phyloP scores from a whole-genome alignment of 2,113 vertebrate species.

The Podarcis cretensis region DNA sequence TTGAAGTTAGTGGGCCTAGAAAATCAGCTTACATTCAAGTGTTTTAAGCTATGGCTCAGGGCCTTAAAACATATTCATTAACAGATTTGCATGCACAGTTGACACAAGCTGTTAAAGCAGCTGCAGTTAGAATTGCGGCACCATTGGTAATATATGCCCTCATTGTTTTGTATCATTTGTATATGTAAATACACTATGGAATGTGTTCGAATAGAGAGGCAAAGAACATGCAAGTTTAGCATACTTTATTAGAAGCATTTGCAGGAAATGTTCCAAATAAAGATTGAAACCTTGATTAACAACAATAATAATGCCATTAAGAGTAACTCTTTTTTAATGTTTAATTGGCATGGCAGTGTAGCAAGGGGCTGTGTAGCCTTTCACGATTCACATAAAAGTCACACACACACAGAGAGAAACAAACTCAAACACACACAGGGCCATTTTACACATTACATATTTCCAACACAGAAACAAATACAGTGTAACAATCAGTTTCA shows the following conservation, averaged over 20 bases:
- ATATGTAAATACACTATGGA: conserved; percentile 7
- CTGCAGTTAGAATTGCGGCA: neutral
- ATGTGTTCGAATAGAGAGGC: neutral
- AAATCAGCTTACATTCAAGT: neutral
- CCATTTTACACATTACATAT: neutral
- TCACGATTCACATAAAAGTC: rapidly evolving
- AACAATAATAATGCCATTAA: neutral
- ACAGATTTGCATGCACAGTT: neutral
- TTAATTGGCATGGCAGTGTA: neutral
- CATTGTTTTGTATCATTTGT: conserved; percentile 15
- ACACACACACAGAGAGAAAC: neutral
- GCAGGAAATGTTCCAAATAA: neutral
- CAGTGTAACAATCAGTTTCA: neutral
- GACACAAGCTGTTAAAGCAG: neutral
- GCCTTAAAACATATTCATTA: conserved; percentile 22
- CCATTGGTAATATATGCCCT: neutral
- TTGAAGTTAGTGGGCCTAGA: neutral
- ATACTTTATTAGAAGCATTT: neutral
- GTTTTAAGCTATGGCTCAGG: neutral
- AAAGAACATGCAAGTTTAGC: neutral
- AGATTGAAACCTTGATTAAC: neutral
- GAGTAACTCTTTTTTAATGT: neutral
- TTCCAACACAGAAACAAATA: neutral
- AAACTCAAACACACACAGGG: neutral
- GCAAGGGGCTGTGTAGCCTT: neutral